phyloP scores from a whole-genome alignment of 2,888 invertebrate species.

The Drosophila lutescens region DNA sequence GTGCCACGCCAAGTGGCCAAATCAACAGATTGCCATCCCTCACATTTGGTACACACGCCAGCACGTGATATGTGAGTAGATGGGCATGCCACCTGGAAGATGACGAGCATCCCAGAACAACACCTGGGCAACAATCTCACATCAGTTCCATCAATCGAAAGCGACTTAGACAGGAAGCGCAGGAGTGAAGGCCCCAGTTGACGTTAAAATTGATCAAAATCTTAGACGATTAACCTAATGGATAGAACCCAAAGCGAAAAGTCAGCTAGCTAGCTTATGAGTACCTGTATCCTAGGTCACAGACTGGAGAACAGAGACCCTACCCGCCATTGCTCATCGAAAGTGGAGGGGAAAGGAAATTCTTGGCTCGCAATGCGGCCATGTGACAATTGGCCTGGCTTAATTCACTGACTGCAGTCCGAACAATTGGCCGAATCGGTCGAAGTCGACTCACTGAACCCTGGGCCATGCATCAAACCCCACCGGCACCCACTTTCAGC shows the following conservation, averaged over 20 bases:
- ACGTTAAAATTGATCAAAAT: neutral
- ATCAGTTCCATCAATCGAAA: slow-evolving; percentile 8
- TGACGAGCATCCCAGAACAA: slow-evolving; percentile 7
- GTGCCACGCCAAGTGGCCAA: slow-evolving; percentile 45
- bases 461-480: slow-evolving; percentile 36
- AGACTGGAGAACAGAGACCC: neutral
- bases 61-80: slow-evolving; percentile 10
- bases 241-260: neutral
- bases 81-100: slow-evolving; percentile 14
- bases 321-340: neutral
- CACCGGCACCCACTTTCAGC: slow-evolving; percentile 16
- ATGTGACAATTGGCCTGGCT: slow-evolving; percentile 26
- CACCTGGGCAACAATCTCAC: neutral
- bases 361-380: slow-evolving; percentile 3
- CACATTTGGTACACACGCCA: neutral
- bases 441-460: slow-evolving; percentile 52
- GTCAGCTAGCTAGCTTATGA: no score
- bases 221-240: neutral
- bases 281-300: no score
- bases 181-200: no score
- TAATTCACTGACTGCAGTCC: slow-evolving; percentile 29
- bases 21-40: slow-evolving; percentile 48
- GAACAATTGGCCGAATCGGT: slow-evolving; percentile 31
- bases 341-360: neutral
- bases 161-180: slow-evolving; percentile 1